Conservation (phyloP, 2,797 vertebrate genomes). For the Vultur gryphus region DNA sequence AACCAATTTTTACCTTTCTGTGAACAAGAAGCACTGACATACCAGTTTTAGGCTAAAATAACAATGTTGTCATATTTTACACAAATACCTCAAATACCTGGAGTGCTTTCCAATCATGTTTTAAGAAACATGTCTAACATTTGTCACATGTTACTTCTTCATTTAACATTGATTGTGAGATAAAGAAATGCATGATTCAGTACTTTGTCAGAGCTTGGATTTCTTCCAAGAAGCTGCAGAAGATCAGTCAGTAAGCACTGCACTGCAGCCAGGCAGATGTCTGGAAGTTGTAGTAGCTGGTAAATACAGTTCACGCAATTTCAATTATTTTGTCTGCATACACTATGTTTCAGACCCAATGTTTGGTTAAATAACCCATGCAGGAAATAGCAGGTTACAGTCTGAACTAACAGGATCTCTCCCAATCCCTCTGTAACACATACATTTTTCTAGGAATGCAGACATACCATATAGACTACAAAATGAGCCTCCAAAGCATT, state of each 20-base stretch:
- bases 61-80: not conserved
- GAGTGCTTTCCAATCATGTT: not conserved
- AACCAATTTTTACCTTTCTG: not conserved
- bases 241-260: not conserved
- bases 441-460: not conserved
- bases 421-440: not conserved
- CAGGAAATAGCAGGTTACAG: conserved; percentile 21
- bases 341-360: not conserved
- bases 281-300: conserved; percentile 16
- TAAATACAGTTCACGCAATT: conserved; percentile 7
- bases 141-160: conserved; percentile 13
- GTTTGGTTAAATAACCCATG: not conserved
- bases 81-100: not conserved
- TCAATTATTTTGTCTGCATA: conserved; percentile 17
- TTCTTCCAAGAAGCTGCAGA: conserved; percentile 39
- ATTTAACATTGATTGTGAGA: not conserved
- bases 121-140: conserved; percentile 38
- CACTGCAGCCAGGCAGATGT: conserved; percentile 47
- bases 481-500: not conserved
- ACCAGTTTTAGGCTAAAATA: not conserved
- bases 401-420: not conserved
- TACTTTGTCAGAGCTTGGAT: conserved; percentile 9
- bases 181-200: conserved; percentile 30
- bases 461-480: not conserved
- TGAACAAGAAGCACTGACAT: not conserved